These are phyloP conservation scores for Sebastiscus tertius DNA, from an alignment of 2,797 vertebrate species.

Conservation along the genomic window DNA sequence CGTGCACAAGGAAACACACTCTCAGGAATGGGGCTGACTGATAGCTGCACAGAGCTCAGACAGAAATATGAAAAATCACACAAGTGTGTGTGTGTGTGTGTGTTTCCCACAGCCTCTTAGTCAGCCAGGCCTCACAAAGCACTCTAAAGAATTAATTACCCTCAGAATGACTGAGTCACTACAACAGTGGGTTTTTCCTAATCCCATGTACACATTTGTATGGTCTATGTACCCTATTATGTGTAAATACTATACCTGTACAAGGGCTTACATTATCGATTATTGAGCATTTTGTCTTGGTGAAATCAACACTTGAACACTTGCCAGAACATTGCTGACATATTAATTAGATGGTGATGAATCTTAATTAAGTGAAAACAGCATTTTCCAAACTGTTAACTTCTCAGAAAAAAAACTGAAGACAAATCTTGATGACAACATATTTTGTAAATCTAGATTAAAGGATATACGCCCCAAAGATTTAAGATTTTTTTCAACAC, in stretches of 20 bases:
- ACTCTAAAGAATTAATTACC: constrained; percentile 14
- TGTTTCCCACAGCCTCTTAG: constrained; percentile 45
- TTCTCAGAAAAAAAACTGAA: too few species aligned
- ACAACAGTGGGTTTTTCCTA: neutral
- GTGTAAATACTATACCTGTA: neutral
- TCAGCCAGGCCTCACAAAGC: constrained; percentile 2
- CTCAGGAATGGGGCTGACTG: constrained; percentile 37
- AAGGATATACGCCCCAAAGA: too few species aligned
- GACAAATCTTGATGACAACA: too few species aligned
- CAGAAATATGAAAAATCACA: constrained; percentile 42
- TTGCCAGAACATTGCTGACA: neutral
- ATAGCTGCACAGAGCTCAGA: constrained; percentile 15
- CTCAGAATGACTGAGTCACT: constrained; percentile 24
- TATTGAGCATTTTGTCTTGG: neutral
- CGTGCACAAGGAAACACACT: constrained; percentile 27
- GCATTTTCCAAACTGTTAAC: too few species aligned
- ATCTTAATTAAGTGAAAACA: too few species aligned
- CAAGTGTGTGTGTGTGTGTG: neutral
- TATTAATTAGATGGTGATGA: neutral
- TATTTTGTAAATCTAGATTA: too few species aligned
- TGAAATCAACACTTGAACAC: too few species aligned
- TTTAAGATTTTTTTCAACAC: neutral
- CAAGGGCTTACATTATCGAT: neutral
- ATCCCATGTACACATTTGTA: neutral
- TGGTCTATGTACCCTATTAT: neutral